phyloP scores from a whole-genome alignment of 2,888 invertebrate genomes.

The Rhodophaea formosa region DNA sequence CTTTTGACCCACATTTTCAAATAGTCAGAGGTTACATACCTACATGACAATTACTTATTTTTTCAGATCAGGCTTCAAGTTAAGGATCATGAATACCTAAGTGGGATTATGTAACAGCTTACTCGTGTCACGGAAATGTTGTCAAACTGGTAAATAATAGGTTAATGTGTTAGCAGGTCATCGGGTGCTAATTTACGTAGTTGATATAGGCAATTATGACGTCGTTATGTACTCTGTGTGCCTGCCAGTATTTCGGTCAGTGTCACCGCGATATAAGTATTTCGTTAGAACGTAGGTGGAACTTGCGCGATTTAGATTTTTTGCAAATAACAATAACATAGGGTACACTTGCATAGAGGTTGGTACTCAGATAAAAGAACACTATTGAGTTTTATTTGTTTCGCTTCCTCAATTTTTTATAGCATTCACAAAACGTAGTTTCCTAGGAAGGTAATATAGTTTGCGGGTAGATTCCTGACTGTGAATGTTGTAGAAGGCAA shows the following conservation, averaged over 20 bases:
- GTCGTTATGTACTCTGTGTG: background rate
- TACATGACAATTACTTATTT: background rate
- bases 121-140: background rate
- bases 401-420: no score
- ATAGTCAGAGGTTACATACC: background rate
- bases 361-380: no score
- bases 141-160: conserved; percentile 6
- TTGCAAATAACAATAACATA: no score
- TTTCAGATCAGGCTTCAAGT: background rate
- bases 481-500: no score
- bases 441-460: no score
- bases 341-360: no score
- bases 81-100: background rate
- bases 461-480: no score
- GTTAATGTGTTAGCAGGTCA: conserved; percentile 3
- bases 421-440: no score
- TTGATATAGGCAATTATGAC: background rate
- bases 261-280: background rate
- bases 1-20: no score
- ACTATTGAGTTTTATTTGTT: no score
- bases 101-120: background rate
- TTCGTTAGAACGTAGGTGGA: no score
- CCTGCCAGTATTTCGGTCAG: background rate
- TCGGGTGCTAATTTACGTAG: background rate
- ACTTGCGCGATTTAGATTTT: no score